These are phyloP conservation scores for Penaeus vannamei DNA, from an alignment of 1,140 invertebrate genomes.

Conservation along the genomic window DNA sequence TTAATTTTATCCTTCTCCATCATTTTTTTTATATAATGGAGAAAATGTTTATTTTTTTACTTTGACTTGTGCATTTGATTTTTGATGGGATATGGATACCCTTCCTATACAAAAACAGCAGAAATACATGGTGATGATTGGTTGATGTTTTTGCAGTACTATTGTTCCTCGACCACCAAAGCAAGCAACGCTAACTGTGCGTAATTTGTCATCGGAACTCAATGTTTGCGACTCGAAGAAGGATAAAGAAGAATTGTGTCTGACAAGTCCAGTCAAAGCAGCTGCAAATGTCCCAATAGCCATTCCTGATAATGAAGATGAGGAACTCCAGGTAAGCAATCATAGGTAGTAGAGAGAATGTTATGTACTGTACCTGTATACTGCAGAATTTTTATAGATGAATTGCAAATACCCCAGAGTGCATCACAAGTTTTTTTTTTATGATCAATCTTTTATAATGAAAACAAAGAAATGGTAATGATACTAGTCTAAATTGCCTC, in stretches of 20 bases:
- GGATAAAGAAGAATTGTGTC: constrained; percentile 20
- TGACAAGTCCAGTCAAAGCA: constrained; percentile 36
- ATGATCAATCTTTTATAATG: too few relatives aligned
- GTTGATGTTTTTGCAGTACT: background rate
- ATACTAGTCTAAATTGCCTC: too few relatives aligned
- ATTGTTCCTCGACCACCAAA: constrained; percentile 29
- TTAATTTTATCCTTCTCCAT: too few relatives aligned
- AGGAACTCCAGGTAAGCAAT: constrained; percentile 58
- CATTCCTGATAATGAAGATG: constrained; percentile 53
- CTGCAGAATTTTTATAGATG: too few relatives aligned
- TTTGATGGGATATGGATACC: background rate
- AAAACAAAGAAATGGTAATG: too few relatives aligned
- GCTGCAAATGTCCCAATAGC: constrained; percentile 4
- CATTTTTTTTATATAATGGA: too few relatives aligned
- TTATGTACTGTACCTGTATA: background rate
- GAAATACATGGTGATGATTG: too few relatives aligned
- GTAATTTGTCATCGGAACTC: constrained; percentile 50
- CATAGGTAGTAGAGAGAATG: too few relatives aligned
- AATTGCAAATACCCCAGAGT: too few relatives aligned
- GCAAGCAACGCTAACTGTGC: constrained; percentile 53
- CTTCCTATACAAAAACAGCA: too few relatives aligned
- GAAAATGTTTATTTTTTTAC: too few relatives aligned
- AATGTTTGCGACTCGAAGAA: constrained; percentile 46
- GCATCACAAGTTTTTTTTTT: too few relatives aligned
- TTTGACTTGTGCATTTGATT: background rate